These are phyloP conservation scores for Mohoua ochrocephala DNA, from an alignment of 2,113 vertebrate species.

Conservation along the genomic window DNA sequence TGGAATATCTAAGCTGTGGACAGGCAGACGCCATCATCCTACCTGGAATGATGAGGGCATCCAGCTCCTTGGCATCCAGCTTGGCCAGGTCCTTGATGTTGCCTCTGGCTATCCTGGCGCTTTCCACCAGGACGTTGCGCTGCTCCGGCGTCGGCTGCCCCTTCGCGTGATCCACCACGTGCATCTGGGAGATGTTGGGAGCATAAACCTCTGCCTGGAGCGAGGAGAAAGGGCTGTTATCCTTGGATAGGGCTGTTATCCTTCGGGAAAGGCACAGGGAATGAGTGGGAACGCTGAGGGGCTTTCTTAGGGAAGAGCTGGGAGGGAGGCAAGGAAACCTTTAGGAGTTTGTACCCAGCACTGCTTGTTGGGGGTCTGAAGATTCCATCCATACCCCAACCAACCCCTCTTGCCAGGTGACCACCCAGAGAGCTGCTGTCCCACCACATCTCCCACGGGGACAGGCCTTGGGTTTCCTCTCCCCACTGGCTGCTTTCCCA, in stretches of 20 bases:
- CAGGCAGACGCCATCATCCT: not conserved
- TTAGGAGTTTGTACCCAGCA: not conserved
- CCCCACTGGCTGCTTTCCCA: not conserved
- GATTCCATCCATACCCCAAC: not conserved
- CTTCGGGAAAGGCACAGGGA: not conserved
- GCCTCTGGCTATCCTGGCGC: conserved; percentile 82
- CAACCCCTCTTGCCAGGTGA: not conserved
- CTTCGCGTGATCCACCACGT: conserved; percentile 82
- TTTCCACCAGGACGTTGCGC: conserved; percentile 84
- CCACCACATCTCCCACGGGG: not conserved
- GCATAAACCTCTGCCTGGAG: conserved; percentile 81
- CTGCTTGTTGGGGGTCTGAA: not conserved
- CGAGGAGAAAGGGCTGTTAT: not conserved
- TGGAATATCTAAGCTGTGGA: not conserved
- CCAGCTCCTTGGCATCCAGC: conserved; percentile 74
- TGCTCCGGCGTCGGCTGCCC: conserved; percentile 77
- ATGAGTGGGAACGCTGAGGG: not conserved
- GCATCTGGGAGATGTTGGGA: conserved; percentile 84
- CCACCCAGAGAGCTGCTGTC: not conserved
- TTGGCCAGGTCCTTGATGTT: conserved; percentile 79
- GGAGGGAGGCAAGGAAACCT: not conserved
- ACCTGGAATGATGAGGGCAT: conserved; percentile 88
- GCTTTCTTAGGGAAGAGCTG: not conserved
- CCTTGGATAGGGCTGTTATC: not conserved
- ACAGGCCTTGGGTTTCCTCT: not conserved